Conservation (phyloP, 2,888 invertebrate genomes). For the Doris montereyensis region DNA sequence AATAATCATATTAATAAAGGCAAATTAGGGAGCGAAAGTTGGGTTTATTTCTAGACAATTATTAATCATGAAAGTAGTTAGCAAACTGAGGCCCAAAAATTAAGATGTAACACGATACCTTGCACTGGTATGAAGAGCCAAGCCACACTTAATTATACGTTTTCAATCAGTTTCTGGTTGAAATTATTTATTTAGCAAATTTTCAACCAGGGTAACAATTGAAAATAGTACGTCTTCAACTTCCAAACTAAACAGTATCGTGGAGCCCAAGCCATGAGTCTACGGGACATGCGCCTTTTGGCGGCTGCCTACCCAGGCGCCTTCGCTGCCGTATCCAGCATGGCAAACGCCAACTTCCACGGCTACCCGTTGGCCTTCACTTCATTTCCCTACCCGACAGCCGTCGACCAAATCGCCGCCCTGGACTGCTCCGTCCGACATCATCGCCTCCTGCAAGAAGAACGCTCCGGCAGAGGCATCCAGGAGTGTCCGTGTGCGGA, state of each 20-base stretch:
- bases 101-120: too few species aligned
- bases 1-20: too few species aligned
- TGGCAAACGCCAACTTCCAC: constrained; percentile 29
- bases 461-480: not conserved
- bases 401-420: constrained; percentile 46
- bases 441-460: constrained; percentile 34
- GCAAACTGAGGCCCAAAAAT: too few species aligned
- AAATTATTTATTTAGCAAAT: too few species aligned
- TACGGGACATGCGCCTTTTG: constrained; percentile 42
- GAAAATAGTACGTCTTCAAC: not conserved
- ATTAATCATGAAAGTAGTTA: too few species aligned
- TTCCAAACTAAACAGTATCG: not conserved
- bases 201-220: too few species aligned
- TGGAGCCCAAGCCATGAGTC: constrained; percentile 16
- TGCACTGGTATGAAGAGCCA: too few species aligned
- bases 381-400: constrained; percentile 20
- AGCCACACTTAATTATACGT: too few species aligned
- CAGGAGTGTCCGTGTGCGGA: not conserved
- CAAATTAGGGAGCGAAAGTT: too few species aligned
- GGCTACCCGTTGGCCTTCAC: constrained; percentile 36
- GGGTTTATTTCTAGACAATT: too few species aligned
- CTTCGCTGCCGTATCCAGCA: constrained; percentile 37
- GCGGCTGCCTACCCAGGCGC: constrained; percentile 43
- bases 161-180: too few species aligned
- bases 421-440: constrained; percentile 47